phyloP scores from a whole-genome alignment of 2,113 vertebrate genomes.

The Gopherus flavomarginatus region DNA sequence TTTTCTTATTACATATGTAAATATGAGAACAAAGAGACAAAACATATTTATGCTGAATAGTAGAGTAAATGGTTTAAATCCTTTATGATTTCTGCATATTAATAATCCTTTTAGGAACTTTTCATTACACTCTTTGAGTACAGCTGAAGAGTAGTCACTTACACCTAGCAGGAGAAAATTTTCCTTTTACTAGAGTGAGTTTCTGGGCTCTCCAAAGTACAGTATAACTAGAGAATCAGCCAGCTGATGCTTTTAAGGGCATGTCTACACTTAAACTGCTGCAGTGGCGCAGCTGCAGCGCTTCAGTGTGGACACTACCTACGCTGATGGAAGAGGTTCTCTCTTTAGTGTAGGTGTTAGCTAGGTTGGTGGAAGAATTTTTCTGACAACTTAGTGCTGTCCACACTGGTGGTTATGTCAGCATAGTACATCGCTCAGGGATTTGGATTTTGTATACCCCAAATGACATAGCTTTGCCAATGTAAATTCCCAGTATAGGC shows the following conservation, averaged over 20 bases:
- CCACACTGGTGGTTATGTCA: no score
- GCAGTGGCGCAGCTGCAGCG: background rate
- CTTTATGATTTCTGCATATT: background rate
- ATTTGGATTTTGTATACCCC: no score
- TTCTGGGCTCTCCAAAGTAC: background rate
- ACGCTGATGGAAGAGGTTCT: no score
- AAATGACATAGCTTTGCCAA: no score
- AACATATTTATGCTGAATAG: background rate
- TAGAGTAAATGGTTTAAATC: background rate
- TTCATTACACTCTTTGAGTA: background rate
- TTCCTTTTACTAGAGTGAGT: background rate
- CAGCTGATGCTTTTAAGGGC: no score
- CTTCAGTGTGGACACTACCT: no score
- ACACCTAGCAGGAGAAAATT: background rate
- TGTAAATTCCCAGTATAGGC: no score
- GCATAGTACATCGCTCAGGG: no score
- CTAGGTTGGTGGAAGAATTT: no score
- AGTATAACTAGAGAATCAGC: background rate
- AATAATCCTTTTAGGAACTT: background rate
- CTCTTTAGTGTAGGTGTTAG: no score
- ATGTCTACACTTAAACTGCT: background rate
- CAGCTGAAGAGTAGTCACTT: background rate
- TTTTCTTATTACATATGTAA: background rate
- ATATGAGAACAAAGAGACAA: background rate
- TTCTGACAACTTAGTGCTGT: no score